These are phyloP conservation scores for Ganaspis sp. DNA, from an alignment of 1,140 invertebrate genomes.

Conservation along the genomic window DNA sequence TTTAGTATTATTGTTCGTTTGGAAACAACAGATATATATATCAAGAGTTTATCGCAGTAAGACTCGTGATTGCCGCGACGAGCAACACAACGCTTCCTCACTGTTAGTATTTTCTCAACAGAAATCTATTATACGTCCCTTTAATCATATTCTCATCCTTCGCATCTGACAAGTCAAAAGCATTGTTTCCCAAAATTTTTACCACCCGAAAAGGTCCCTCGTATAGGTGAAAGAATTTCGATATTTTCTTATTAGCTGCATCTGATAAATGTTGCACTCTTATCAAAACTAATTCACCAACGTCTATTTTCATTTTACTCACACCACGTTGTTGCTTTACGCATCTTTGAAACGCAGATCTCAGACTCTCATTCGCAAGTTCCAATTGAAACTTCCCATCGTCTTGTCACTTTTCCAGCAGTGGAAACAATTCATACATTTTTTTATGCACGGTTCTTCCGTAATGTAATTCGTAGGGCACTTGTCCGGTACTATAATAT, in stretches of 20 bases:
- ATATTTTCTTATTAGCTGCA: not conserved
- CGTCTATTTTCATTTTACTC: not conserved
- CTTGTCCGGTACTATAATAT: not conserved
- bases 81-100: not conserved
- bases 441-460: slow-evolving; percentile 49
- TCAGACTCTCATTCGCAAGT: not conserved
- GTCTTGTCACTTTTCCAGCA: not conserved
- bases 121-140: not conserved
- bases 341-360: not conserved
- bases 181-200: not conserved
- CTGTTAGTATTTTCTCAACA: not conserved
- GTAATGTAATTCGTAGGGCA: slow-evolving; percentile 61
- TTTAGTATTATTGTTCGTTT: no score
- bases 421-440: not conserved
- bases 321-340: not conserved
- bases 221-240: not conserved
- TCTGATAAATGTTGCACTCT: not conserved
- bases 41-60: no score
- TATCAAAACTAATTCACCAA: not conserved
- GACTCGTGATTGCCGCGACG: no score
- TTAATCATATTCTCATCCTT: not conserved
- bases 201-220: not conserved
- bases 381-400: not conserved
- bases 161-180: not conserved
- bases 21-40: no score